Evolutionary conservation across 2,888 invertebrate species (phyloP).

Genomic region (Amaurobius ferox): DNA sequence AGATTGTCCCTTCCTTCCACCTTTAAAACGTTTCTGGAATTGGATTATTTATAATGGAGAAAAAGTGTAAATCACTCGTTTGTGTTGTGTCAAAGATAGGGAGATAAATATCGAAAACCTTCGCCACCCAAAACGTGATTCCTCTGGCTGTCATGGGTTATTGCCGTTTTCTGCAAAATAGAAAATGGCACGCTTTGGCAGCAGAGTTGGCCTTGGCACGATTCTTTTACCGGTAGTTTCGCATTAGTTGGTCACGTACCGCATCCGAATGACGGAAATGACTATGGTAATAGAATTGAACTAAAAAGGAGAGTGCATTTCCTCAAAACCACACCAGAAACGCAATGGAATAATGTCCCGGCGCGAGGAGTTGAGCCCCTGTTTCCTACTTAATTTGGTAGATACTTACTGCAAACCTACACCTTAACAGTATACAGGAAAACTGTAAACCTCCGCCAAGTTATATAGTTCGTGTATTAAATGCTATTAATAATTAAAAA

Average conservation of each 20-base stretch:
- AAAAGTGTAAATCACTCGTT: background rate
- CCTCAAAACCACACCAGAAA: too few relatives aligned
- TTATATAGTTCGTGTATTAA: too few relatives aligned
- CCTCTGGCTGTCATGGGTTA: background rate
- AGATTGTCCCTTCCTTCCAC: background rate
- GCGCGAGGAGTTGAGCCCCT: too few relatives aligned
- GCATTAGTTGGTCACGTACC: background rate
- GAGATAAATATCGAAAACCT: background rate
- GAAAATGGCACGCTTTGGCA: slow-evolving; percentile 4
- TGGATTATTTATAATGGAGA: background rate
- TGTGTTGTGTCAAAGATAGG: background rate
- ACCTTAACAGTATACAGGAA: too few relatives aligned
- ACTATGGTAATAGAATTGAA: background rate
- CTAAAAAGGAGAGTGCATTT: too few relatives aligned
- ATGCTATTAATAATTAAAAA: too few relatives aligned
- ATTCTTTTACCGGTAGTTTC: background rate
- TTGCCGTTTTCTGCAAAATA: background rate
- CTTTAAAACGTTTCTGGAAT: background rate
- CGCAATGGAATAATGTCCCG: too few relatives aligned
- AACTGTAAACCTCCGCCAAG: too few relatives aligned
- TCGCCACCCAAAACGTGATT: slow-evolving; percentile 1
- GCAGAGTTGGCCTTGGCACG: slow-evolving; percentile 14
- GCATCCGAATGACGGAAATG: background rate
- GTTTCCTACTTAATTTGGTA: too few relatives aligned
- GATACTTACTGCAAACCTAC: too few relatives aligned